Percentiles rank a stretch among this genome's conserved stretches.
These are phyloP conservation scores for Drosophila setifemur DNA, from an alignment of 1,140 invertebrate genomes.

Conservation along the genomic window DNA sequence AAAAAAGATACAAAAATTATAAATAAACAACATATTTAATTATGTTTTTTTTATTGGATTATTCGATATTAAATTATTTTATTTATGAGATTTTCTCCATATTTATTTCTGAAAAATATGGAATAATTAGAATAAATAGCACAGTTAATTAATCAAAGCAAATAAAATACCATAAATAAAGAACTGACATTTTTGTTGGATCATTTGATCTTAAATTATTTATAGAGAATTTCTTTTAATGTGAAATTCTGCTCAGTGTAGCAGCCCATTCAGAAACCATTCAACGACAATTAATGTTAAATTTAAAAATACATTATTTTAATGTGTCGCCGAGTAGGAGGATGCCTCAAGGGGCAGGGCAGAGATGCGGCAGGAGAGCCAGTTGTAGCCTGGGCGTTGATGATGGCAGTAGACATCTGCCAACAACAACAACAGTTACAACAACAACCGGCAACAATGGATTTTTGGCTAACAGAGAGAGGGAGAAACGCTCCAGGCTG, in stretches of 20 bases:
- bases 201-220: too few species aligned
- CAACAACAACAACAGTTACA: not conserved
- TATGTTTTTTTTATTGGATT: too few species aligned
- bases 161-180: too few species aligned
- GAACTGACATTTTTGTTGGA: too few species aligned
- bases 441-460: too few species aligned
- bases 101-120: too few species aligned
- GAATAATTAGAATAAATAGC: too few species aligned
- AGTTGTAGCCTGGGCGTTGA: conserved; percentile 47
- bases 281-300: conserved; percentile 77
- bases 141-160: too few species aligned
- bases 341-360: conserved; percentile 4
- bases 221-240: not conserved
- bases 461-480: conserved; percentile 45
- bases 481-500: conserved; percentile 35
- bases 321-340: conserved; percentile 69
- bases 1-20: too few species aligned
- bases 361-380: not conserved
- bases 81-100: too few species aligned
- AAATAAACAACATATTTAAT: too few species aligned
- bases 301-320: conserved; percentile 81
- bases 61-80: too few species aligned
- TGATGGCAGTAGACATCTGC: conserved; percentile 30
- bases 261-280: conserved; percentile 57
- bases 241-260: not conserved